These are phyloP conservation scores for Coenonympha glycerion DNA, from an alignment of 2,888 invertebrate genomes.

Conservation along the genomic window DNA sequence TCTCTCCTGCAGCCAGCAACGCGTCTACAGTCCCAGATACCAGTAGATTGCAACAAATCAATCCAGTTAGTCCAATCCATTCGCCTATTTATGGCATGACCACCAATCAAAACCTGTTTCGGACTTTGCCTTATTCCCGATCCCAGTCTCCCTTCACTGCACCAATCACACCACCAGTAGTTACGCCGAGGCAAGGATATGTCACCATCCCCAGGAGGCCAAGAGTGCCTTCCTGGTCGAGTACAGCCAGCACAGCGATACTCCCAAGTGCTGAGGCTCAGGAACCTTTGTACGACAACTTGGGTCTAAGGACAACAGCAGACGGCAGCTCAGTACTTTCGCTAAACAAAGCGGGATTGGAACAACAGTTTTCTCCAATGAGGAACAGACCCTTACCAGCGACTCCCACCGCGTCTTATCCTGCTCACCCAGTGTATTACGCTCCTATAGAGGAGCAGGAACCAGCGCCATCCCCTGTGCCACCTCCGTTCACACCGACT, in stretches of 20 bases:
- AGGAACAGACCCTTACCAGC: slow-evolving; percentile 79
- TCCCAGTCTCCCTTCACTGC: slow-evolving; percentile 86
- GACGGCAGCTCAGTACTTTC: slow-evolving; percentile 89
- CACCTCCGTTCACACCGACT: slow-evolving; percentile 52
- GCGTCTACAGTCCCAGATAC: slow-evolving; percentile 87
- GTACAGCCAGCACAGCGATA: slow-evolving; percentile 77
- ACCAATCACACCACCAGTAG: slow-evolving; percentile 77
- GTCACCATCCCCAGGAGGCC: slow-evolving; percentile 91
- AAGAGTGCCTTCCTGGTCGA: slow-evolving; percentile 87
- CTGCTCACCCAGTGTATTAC: slow-evolving; percentile 65
- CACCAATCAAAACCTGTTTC: slow-evolving; percentile 80
- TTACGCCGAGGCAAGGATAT: slow-evolving; percentile 86
- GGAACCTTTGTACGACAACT: slow-evolving; percentile 90
- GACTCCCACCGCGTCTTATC: slow-evolving; percentile 68
- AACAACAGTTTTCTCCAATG: slow-evolving; percentile 75
- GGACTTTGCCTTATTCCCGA: slow-evolving; percentile 86
- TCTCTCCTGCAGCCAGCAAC: slow-evolving; percentile 87
- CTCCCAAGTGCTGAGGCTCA: slow-evolving; percentile 71
- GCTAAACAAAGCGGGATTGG: slow-evolving; percentile 81
- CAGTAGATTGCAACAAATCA: slow-evolving; percentile 78
- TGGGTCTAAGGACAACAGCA: slow-evolving; percentile 88
- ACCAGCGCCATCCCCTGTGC: slow-evolving; percentile 69
- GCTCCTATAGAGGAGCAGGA: slow-evolving; percentile 74
- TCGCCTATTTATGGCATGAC: slow-evolving; percentile 79
- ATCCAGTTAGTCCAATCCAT: slow-evolving; percentile 80